A percentile compares a stretch with the other conserved stretches of the same genome.
These are phyloP conservation scores for Ceratina calcarata DNA, from an alignment of 1,140 invertebrate species.

Conservation along the genomic window DNA sequence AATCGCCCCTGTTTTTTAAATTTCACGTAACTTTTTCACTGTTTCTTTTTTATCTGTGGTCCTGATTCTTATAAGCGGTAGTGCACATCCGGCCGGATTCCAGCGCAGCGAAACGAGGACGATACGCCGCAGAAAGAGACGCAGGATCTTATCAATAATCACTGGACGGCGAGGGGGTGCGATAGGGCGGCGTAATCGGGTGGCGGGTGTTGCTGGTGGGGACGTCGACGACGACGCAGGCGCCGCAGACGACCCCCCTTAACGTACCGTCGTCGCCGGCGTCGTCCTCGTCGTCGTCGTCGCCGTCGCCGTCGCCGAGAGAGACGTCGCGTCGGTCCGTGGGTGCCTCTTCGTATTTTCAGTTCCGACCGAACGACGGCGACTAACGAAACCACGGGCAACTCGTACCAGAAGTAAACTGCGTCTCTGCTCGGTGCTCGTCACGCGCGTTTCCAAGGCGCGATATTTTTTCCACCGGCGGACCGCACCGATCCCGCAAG, in stretches of 20 bases:
- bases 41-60: too few species aligned
- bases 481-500: conserved; percentile 9
- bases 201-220: conserved; percentile 41
- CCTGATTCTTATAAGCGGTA: too few species aligned
- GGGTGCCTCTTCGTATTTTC: conserved; percentile 58
- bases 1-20: too few species aligned
- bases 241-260: conserved; percentile 44
- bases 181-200: conserved; percentile 43
- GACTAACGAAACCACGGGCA: conserved; percentile 54
- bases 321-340: conserved; percentile 65
- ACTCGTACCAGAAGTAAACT: conserved; percentile 23
- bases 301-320: conserved; percentile 45
- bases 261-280: conserved; percentile 51
- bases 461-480: conserved; percentile 20
- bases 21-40: too few species aligned
- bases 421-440: neutral
- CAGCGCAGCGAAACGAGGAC: conserved; percentile 39
- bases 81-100: conserved; percentile 16
- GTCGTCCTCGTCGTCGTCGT: conserved; percentile 53
- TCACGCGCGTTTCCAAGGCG: neutral
- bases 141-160: conserved; percentile 63
- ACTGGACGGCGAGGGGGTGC: conserved; percentile 36
- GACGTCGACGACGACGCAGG: conserved; percentile 48
- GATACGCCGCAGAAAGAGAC: conserved; percentile 26
- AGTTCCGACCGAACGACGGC: conserved; percentile 63